Base-by-base conservation (phyloP, 1,140 invertebrate species). In the Drosophila murphyi region DNA sequence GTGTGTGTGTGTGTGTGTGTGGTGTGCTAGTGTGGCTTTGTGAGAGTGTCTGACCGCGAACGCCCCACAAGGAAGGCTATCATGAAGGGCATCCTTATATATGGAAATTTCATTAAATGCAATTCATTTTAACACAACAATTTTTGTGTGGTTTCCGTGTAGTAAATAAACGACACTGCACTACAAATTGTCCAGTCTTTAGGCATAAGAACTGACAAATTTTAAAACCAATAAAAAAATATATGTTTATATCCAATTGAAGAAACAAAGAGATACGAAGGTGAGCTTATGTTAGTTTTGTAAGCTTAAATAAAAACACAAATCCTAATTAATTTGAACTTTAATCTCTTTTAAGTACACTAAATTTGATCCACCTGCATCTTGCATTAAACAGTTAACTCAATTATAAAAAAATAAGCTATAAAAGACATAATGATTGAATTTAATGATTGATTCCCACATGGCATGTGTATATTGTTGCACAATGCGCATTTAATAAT, bases 21-120 rank as follows among this genome's bases (percentile, higher is more conserved):
- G 31, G 37, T 34, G 37, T 50, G 45, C 37, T 8, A 54, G 32
- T 59, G 6, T 20, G 55, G 47, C 41, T 20, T 35, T 35, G 51
- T 45, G 57, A 65, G 63, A 56, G 68, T 52, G 71, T 64, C 76
- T 83, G 82, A 88, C 83, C 83, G 83, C 83, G 80, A 83, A 83
- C 80, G 72, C 83, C 78, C 68, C 80, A 63, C 62, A 79, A 80
- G 82, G 83, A 87, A 88, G 83, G 83, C 83, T 83, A 77, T 59
- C 61, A 47, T 87, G 85, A 88, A 88, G 85, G 83, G 87, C 87
- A 89, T 88, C 83, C 83, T 88, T 89, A 82, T 80, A 69, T 79
- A 87, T 88, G 83, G 80, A 88, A 88, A 89, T 88, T 88, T 82
- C 63, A 83, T 63, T 83, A 88, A 83, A 71, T 80, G 80, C 83